A percentile compares a stretch with the other conserved stretches of the same genome.
phyloP scores from a whole-genome alignment of 2,888 invertebrate species.

The Sialis lutaria region DNA sequence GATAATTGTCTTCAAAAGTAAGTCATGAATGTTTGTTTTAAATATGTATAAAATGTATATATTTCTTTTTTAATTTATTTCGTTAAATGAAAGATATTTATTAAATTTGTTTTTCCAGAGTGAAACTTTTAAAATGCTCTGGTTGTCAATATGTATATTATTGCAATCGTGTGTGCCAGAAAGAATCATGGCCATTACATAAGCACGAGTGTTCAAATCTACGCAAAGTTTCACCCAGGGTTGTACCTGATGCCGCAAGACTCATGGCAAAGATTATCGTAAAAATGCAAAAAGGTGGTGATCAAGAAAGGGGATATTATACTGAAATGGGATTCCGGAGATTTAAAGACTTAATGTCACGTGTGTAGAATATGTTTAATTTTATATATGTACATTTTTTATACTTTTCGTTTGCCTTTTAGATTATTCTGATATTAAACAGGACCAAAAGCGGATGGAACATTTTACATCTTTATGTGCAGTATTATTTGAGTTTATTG shows the following conservation, averaged over 20 bases:
- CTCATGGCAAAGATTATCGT: conserved; percentile 61
- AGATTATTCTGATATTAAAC: conserved; percentile 72
- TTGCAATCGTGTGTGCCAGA: conserved; percentile 67
- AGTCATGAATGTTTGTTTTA: conserved; percentile 16
- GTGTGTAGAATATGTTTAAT: conserved; percentile 34
- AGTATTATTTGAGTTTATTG: conserved; percentile 56
- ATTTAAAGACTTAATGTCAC: conserved; percentile 81
- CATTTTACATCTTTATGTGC: conserved; percentile 58
- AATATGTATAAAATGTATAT: neutral
- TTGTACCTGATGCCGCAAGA: conserved; percentile 67
- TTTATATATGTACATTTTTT: neutral
- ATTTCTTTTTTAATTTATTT: neutral
- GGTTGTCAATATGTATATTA: conserved; percentile 71
- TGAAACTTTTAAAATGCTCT: conserved; percentile 61
- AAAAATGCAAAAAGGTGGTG: conserved; percentile 49
- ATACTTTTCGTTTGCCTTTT: conserved; percentile 12
- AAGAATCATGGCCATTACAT: conserved; percentile 63
- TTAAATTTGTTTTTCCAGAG: conserved; percentile 30
- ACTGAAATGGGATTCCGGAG: conserved; percentile 49
- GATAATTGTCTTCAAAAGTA: conserved; percentile 62
- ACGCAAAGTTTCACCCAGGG: conserved; percentile 49
- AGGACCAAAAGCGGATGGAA: conserved; percentile 54
- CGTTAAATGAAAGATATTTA: neutral
- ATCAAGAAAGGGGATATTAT: conserved; percentile 47
- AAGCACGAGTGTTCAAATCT: conserved; percentile 69